phyloP scores from a whole-genome alignment of 2,888 invertebrate genomes.

The Dusona sp. region DNA sequence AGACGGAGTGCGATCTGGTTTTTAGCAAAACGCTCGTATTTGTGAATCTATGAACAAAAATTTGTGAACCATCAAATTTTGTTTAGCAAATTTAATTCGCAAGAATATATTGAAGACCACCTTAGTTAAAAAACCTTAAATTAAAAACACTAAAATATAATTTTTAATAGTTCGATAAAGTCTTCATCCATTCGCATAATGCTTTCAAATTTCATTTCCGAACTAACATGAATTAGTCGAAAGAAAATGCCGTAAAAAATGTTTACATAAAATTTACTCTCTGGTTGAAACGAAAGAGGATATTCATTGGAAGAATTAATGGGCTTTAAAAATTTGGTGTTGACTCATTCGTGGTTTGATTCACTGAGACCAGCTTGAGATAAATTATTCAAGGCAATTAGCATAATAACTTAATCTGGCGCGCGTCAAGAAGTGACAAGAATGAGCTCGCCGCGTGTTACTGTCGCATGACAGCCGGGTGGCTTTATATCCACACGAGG shows the following conservation, averaged over 20 bases:
- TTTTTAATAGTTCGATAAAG: neutral
- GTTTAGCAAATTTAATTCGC: neutral
- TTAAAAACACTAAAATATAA: neutral
- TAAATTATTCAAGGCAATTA: constrained; percentile 56
- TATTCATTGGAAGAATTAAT: neutral
- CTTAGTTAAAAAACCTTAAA: too few relatives aligned
- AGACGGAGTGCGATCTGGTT: neutral
- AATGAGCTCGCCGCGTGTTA: constrained; percentile 56
- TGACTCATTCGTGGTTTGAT: neutral
- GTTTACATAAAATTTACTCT: neutral
- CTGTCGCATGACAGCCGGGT: constrained; percentile 22
- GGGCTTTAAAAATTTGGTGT: constrained; percentile 12
- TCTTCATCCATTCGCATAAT: neutral
- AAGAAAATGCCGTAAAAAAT: neutral
- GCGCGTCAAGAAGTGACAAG: constrained; percentile 22
- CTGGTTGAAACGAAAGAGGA: neutral
- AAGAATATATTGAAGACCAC: neutral
- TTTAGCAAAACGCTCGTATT: neutral
- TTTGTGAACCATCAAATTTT: neutral
- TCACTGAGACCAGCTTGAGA: constrained; percentile 5
- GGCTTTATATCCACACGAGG: constrained; percentile 30
- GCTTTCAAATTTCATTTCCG: neutral
- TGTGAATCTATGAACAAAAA: neutral
- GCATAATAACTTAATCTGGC: constrained; percentile 42
- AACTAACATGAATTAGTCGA: neutral